phyloP scores from a whole-genome alignment of 2,113 vertebrate species.

The Corythornis madagascariensis region DNA sequence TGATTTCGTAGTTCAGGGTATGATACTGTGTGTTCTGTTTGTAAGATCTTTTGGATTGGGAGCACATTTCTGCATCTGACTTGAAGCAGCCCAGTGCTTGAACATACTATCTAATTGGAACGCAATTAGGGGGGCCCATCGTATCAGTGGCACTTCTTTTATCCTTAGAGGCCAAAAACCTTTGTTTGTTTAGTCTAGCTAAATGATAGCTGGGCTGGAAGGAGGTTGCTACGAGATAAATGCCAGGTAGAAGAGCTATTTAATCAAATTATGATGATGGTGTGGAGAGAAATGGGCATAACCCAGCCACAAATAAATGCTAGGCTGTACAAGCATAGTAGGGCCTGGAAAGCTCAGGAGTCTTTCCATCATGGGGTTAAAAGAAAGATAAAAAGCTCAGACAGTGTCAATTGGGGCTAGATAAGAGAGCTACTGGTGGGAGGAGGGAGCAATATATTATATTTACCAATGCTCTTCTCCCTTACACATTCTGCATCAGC shows the following conservation, averaged over 20 bases:
- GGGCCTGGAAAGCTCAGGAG: not conserved
- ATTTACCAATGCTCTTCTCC: not conserved
- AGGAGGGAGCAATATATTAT: not conserved
- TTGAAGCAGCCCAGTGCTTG: not conserved
- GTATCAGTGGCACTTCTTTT: not conserved
- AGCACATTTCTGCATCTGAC: not conserved
- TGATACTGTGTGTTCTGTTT: not conserved
- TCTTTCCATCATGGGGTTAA: not conserved
- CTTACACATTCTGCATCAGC: not conserved
- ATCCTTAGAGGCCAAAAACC: not conserved
- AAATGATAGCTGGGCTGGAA: not conserved
- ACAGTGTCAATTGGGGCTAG: not conserved
- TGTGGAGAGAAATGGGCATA: not conserved
- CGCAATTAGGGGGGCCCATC: not conserved
- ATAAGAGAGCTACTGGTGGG: not conserved
- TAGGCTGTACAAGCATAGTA: not conserved
- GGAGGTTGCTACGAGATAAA: constrained; percentile 28
- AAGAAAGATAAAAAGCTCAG: not conserved
- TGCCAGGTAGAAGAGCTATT: constrained; percentile 24
- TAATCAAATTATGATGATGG: constrained; percentile 24
- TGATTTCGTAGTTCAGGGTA: not conserved
- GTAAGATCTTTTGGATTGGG: not conserved
- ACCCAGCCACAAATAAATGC: not conserved
- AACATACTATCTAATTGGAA: not conserved
- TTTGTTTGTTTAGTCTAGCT: not conserved